phyloP scores from a whole-genome alignment of 2,113 vertebrate species.

The Corythornis vintsioides region DNA sequence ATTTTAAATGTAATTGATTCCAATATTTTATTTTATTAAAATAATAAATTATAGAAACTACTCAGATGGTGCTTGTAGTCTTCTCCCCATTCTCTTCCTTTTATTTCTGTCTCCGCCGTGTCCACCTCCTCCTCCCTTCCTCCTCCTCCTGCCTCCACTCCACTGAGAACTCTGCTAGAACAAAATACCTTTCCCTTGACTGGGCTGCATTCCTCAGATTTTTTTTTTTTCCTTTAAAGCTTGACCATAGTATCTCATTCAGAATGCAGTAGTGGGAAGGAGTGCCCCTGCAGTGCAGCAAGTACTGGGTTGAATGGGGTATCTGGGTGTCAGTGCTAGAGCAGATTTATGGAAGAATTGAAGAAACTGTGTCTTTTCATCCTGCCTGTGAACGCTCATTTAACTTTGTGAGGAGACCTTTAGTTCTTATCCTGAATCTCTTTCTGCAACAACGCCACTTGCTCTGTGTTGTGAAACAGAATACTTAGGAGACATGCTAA shows the following conservation, averaged over 20 bases:
- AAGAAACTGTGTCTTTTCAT: neutral
- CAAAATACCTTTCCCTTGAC: neutral
- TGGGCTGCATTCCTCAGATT: constrained; percentile 16
- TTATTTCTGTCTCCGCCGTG: neutral
- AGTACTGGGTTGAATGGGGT: neutral
- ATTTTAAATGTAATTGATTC: neutral
- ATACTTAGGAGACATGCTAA: neutral
- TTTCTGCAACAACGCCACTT: fast-evolving
- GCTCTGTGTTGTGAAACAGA: neutral
- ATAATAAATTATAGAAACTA: neutral
- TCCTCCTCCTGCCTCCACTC: neutral
- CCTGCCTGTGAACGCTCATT: fast-evolving
- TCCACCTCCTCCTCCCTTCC: neutral
- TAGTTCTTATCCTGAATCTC: neutral
- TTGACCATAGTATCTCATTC: neutral
- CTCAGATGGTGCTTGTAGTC: neutral
- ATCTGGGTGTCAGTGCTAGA: neutral
- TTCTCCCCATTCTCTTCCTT: neutral
- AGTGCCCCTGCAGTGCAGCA: neutral
- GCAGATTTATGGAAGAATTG: neutral
- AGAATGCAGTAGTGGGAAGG: neutral
- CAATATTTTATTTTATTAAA: neutral
- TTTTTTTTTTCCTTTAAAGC: neutral
- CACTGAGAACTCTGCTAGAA: neutral
- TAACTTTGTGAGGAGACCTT: neutral